Conservation (phyloP, 1,140 invertebrate genomes). For the Pseudomyrmex sp. region DNA sequence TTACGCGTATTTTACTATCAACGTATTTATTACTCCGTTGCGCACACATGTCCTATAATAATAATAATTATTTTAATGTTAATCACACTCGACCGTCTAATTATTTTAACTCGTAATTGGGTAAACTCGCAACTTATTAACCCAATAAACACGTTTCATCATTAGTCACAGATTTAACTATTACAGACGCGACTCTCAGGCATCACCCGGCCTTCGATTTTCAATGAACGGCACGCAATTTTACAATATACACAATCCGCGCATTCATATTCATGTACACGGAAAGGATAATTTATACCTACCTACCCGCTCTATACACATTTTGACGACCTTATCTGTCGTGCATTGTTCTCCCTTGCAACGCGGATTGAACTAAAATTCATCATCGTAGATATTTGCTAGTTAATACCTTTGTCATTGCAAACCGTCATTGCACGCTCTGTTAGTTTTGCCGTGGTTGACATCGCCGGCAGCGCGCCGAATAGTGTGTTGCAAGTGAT, state of each 20-base stretch:
- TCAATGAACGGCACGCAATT: conserved; percentile 7
- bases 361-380: conserved; percentile 62
- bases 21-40: background rate
- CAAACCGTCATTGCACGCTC: conserved; percentile 34
- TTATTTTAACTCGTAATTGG: conserved; percentile 46
- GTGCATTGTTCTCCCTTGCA: conserved; percentile 55
- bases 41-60: background rate
- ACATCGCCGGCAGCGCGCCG: conserved; percentile 21
- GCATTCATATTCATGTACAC: conserved; percentile 26
- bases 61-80: conserved; percentile 36
- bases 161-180: conserved; percentile 20
- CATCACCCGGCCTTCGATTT: conserved; percentile 7
- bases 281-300: conserved; percentile 59
- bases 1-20: conserved; percentile 31
- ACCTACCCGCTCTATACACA: background rate
- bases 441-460: conserved; percentile 54
- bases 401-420: conserved; percentile 54
- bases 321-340: conserved; percentile 35
- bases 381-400: conserved; percentile 59
- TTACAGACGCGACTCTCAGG: conserved; percentile 14
- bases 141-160: background rate
- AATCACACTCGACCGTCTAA: conserved; percentile 34
- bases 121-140: conserved; percentile 39
- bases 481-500: conserved; percentile 35
- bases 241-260: conserved; percentile 21